Percentiles rank a stretch among this genome's conserved stretches.
phyloP scores from a whole-genome alignment of 2,888 invertebrate species.

The Nemapogon koenigi region DNA sequence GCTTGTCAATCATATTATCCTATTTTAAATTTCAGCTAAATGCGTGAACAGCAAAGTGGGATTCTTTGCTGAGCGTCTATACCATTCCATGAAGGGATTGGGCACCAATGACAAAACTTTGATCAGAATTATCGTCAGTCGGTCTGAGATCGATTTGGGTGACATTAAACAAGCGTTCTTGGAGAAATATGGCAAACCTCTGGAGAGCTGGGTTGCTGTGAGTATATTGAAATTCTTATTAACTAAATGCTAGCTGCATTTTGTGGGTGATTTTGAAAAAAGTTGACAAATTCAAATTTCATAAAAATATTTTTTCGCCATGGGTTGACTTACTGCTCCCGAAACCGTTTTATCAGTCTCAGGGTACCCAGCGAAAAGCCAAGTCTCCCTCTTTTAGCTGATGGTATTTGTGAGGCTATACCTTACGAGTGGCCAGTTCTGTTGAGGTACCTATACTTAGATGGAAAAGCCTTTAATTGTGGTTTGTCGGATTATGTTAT shows the following conservation, averaged over 20 bases:
- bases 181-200: constrained; percentile 79
- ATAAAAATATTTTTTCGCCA: too few relatives aligned
- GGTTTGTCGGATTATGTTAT: too few relatives aligned
- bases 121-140: constrained; percentile 89
- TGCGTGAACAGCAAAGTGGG: constrained; percentile 90
- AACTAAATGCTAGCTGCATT: background rate
- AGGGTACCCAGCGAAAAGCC: too few relatives aligned
- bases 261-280: background rate
- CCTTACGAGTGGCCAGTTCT: too few relatives aligned
- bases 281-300: background rate
- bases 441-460: too few relatives aligned
- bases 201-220: constrained; percentile 88
- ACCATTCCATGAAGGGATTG: constrained; percentile 89
- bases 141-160: constrained; percentile 90
- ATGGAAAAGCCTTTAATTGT: too few relatives aligned
- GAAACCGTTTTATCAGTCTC: too few relatives aligned
- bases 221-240: constrained; percentile 33
- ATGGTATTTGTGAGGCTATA: too few relatives aligned
- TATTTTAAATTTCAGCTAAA: constrained; percentile 68
- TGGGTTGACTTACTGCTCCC: too few relatives aligned
- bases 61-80: constrained; percentile 90
- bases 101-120: constrained; percentile 91
- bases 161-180: constrained; percentile 92
- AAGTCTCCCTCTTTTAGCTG: too few relatives aligned
- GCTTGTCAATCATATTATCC: too few relatives aligned